phyloP scores from a whole-genome alignment of 2,113 vertebrate genomes.

The Plestiodon gilberti region DNA sequence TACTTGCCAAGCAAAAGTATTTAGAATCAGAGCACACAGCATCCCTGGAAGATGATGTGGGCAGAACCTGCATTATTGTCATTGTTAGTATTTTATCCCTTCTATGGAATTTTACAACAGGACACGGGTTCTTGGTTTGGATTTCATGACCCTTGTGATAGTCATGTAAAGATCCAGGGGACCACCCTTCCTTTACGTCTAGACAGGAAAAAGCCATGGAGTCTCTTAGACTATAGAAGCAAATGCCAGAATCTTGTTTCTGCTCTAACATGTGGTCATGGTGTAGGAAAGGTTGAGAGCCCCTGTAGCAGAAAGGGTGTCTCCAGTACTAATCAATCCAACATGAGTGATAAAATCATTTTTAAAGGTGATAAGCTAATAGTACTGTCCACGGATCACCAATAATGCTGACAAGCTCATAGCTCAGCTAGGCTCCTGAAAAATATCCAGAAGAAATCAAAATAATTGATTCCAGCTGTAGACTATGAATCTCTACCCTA shows the following conservation, averaged over 20 bases:
- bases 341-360: conserved; percentile 19
- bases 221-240: conserved; percentile 23
- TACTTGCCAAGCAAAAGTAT: background rate
- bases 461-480: conserved; percentile 56
- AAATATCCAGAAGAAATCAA: conserved; percentile 49
- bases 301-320: conserved; percentile 9
- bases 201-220: conserved; percentile 45
- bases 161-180: conserved; percentile 29
- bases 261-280: conserved; percentile 26
- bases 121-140: conserved; percentile 15
- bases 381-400: conserved; percentile 37
- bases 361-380: conserved; percentile 52
- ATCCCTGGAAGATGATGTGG: background rate
- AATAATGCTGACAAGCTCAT: conserved; percentile 37
- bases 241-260: conserved; percentile 36
- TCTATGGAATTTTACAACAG: conserved; percentile 20
- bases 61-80: background rate
- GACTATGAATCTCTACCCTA: conserved; percentile 25
- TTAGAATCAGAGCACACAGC: background rate
- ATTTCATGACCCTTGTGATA: conserved; percentile 29
- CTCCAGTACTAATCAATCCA: conserved; percentile 47
- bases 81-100: background rate
- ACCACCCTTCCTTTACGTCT: conserved; percentile 48
- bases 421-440: conserved; percentile 39
- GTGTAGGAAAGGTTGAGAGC: conserved; percentile 53